Percentiles rank a stretch among this genome's conserved stretches.
Conservation (phyloP, 2,113 vertebrate species). For the Regulus satrapa region DNA sequence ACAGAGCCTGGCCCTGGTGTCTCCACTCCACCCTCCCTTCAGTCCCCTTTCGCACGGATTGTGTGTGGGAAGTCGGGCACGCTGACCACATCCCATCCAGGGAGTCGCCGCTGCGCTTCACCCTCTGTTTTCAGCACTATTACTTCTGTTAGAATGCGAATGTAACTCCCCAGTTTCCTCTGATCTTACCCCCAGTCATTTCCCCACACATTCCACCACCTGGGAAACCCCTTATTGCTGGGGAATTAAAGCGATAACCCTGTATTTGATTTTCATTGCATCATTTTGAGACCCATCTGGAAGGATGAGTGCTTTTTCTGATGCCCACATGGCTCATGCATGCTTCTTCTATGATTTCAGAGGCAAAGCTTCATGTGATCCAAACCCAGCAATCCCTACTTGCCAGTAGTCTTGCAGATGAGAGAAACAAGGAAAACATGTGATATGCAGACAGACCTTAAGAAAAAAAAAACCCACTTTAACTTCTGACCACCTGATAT, state of each 20-base stretch:
- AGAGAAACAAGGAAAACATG: background rate
- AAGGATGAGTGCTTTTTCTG: background rate
- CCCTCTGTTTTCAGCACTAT: background rate
- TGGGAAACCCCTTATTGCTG: background rate
- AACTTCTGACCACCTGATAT: background rate
- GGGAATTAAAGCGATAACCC: background rate
- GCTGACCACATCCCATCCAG: background rate
- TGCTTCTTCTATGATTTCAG: background rate
- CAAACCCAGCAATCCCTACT: background rate
- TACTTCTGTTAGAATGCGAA: background rate
- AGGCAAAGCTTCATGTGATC: background rate
- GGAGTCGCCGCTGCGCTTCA: rapidly evolving
- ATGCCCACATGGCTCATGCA: background rate
- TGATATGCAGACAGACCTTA: background rate
- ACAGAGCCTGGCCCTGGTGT: background rate
- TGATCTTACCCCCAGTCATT: background rate
- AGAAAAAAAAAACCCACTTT: background rate
- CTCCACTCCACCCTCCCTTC: rapidly evolving
- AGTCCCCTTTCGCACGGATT: background rate
- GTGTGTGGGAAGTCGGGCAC: background rate
- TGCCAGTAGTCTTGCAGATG: background rate
- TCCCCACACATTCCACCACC: background rate
- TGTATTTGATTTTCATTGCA: background rate
- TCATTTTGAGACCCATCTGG: background rate
- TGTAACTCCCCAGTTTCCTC: background rate